Evolutionary conservation across 2,797 vertebrate species (phyloP), one percentile per base, ranked within the genome.

Genomic region (Salmo trutta): DNA sequence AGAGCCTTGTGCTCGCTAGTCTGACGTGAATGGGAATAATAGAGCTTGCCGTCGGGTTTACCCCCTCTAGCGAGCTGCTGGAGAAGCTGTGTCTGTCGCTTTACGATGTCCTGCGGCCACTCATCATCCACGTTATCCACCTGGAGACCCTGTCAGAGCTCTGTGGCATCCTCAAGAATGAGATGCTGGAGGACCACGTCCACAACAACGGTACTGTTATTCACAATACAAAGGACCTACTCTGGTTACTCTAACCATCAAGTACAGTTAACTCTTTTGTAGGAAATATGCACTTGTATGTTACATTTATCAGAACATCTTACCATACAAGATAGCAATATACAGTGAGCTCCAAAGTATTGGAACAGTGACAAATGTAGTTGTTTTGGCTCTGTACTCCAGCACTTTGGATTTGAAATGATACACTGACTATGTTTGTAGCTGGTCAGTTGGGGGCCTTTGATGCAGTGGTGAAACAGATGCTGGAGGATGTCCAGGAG

Each of bases 151-250:
- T 99, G 24, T 98, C 98, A 0, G 98, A 99, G 88, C 97, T 99
- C 86, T 99, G 98, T 29, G 95, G 97, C 65, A 99, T 99, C 88
- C 95, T 99, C 65, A 99, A 99, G 94, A 99, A 97, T 29, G 98
- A 99, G 90, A 99, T 99, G 95, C 94, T 99, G 82, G 98, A 99
- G 85, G 98, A 99, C 85, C 98, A 99, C 1, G 96, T 98, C n/a
- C 96, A 96, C 67, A 98, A 98, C 87, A 99, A 98, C 41, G 94
- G 98, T 98, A 92, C 71, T 71, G 47, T 5, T 33, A 16, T 6
- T 29, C 52, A 27, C 51, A 10, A 10, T 12, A n/a, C 33, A 21
- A 16, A 17, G 10, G 41, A 47, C 41, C 41, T 47, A 47, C 41
- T 12, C 41, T 47, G 41, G 41, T 47, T 14, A 68, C 31, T 33